Evolutionary conservation across 2,113 vertebrate genomes (phyloP).

Genomic region (Heliornis fulica): DNA sequence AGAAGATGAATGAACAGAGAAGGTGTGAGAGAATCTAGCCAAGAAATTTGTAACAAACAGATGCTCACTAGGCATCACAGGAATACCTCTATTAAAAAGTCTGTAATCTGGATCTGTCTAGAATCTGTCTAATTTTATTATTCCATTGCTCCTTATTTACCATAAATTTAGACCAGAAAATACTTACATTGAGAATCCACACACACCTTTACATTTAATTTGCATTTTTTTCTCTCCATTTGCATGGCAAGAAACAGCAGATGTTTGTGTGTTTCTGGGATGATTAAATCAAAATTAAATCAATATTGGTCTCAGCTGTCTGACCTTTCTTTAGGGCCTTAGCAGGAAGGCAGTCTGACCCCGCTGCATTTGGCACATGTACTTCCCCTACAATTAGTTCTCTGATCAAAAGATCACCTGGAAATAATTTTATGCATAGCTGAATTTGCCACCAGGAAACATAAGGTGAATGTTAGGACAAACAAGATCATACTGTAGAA

Average conservation of each 20-base stretch:
- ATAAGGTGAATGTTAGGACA: not conserved
- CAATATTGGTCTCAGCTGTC: not conserved
- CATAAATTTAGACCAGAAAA: not conserved
- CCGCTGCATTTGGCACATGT: not conserved
- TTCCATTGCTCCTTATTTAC: not conserved
- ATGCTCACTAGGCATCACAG: not conserved
- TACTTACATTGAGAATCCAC: not conserved
- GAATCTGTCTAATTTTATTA: not conserved
- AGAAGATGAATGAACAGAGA: not conserved
- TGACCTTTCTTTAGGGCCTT: not conserved
- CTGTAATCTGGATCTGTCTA: not conserved
- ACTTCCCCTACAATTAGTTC: not conserved
- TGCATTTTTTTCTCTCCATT: not conserved
- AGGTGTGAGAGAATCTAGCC: not conserved
- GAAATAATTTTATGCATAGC: slow-evolving; percentile 4
- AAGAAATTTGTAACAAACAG: not conserved
- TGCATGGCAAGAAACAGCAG: not conserved
- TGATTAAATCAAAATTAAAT: slow-evolving; percentile 13
- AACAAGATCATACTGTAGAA: not conserved
- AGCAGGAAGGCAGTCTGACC: not conserved
- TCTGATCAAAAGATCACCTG: not conserved
- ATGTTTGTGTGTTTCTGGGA: not conserved
- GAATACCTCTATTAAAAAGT: not conserved
- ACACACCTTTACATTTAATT: not conserved
- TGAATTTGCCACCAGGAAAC: slow-evolving; percentile 5